phyloP scores from a whole-genome alignment of 2,113 vertebrate genomes.

The Xiphias gladius region DNA sequence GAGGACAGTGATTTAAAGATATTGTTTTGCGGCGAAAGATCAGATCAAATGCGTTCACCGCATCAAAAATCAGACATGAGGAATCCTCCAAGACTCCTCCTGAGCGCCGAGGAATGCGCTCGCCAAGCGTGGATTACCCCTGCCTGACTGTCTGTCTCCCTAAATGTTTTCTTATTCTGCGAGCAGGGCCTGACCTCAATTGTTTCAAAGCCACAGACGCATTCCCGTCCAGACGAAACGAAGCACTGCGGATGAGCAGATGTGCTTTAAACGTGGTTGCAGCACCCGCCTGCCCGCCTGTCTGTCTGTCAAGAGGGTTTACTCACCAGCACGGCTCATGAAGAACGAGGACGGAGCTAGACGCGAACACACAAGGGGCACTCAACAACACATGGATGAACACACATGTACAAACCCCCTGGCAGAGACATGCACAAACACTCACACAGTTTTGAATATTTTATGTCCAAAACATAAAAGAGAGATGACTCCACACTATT shows the following conservation, averaged over 20 bases:
- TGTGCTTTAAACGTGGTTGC: conserved; percentile 71
- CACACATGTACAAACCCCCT: conserved; percentile 66
- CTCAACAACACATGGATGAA: conserved; percentile 60
- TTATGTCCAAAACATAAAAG: conserved; percentile 54
- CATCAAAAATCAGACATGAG: conserved; percentile 54
- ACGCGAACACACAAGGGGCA: conserved; percentile 35
- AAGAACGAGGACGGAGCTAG: conserved; percentile 18
- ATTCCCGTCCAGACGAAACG: conserved; percentile 68
- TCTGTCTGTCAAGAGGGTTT: conserved; percentile 19
- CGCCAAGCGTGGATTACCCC: conserved; percentile 59
- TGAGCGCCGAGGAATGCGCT: conserved; percentile 62
- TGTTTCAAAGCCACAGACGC: conserved; percentile 70
- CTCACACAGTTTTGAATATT: conserved; percentile 54
- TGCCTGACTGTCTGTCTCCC: conserved; percentile 55
- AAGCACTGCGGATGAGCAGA: conserved; percentile 55
- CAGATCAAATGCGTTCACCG: background rate
- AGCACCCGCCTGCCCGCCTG: background rate
- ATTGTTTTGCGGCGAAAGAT: conserved; percentile 14
- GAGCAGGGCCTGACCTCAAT: conserved; percentile 65
- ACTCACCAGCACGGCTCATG: conserved; percentile 24
- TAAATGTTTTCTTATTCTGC: conserved; percentile 67
- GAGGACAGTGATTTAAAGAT: background rate
- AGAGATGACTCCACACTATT: conserved; percentile 23
- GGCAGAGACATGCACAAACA: conserved; percentile 41
- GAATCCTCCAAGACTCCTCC: conserved; percentile 62